A percentile compares a stretch with the other conserved stretches of the same genome.
Evolutionary conservation across 1,140 invertebrate genomes (phyloP).

Genomic region (Tetramorium alpestre): DNA sequence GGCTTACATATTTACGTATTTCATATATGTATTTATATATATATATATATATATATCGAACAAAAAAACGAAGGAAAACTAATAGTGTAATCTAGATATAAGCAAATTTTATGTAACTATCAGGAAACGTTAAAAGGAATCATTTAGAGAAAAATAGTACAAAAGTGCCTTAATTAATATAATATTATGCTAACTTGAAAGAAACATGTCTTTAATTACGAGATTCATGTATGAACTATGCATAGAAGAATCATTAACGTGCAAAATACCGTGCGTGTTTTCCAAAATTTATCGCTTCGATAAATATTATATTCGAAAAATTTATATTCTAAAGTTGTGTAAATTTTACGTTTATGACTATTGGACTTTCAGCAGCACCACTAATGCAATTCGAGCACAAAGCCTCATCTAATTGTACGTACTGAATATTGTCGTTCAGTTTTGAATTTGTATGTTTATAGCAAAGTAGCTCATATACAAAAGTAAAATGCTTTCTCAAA

Average conservation of each 20-base stretch:
- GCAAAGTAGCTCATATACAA: not conserved
- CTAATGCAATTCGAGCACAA: conserved; percentile 29
- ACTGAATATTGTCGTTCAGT: conserved; percentile 29
- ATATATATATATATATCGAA: conserved; percentile 7
- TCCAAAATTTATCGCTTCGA: not conserved
- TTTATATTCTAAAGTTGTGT: conserved; percentile 22
- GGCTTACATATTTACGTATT: conserved; percentile 55
- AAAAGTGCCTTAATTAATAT: conserved; percentile 17
- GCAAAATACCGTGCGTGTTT: not conserved
- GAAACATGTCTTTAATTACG: conserved; percentile 22
- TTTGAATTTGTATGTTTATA: conserved; percentile 3
- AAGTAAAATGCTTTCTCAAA: conserved; percentile 45
- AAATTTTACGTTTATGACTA: conserved; percentile 29
- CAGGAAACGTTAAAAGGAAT: not conserved
- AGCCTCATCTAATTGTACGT: conserved; percentile 46
- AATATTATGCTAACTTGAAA: conserved; percentile 42
- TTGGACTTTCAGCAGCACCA: conserved; percentile 49
- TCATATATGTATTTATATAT: not conserved
- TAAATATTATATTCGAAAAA: not conserved
- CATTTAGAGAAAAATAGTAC: not conserved
- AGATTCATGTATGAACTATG: conserved; percentile 35
- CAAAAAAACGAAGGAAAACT: conserved; percentile 56
- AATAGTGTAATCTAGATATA: conserved; percentile 15
- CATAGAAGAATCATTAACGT: not conserved
- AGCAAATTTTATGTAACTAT: not conserved